phyloP scores from a whole-genome alignment of 1,140 invertebrate species.

The Melipona quadrifasciata region DNA sequence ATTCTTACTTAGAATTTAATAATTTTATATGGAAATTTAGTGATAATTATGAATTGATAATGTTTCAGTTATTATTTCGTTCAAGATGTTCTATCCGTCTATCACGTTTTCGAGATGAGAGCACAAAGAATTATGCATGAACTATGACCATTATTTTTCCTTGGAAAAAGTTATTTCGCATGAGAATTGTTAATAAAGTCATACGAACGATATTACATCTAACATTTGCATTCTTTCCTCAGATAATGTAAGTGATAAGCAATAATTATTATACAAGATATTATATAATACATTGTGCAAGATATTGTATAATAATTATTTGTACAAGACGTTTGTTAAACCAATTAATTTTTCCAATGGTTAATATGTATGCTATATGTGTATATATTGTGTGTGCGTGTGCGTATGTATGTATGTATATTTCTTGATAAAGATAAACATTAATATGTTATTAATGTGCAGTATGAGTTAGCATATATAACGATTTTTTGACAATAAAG shows the following conservation, averaged over 20 bases:
- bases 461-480: constrained; percentile 42
- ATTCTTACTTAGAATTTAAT: constrained; percentile 3
- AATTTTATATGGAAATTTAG: background rate
- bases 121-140: constrained; percentile 29
- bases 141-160: background rate
- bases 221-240: constrained; percentile 46
- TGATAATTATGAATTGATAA: background rate
- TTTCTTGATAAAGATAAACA: constrained; percentile 28
- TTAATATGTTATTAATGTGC: constrained; percentile 39
- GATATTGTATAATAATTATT: constrained; percentile 9
- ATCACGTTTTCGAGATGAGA: background rate
- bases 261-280: constrained; percentile 49
- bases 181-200: constrained; percentile 23
- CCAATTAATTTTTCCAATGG: constrained; percentile 44
- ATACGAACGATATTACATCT: constrained; percentile 39
- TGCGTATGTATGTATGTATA: constrained; percentile 4
- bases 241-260: constrained; percentile 50
- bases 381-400: background rate
- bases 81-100: background rate
- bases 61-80: background rate
- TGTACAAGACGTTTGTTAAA: constrained; percentile 52
- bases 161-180: background rate
- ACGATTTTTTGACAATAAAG: constrained; percentile 56
- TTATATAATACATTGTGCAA: too few species aligned
- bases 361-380: constrained; percentile 24